Evolutionary conservation across 2,888 invertebrate species (phyloP).

Genomic region (Ormyrus pomaceus): DNA sequence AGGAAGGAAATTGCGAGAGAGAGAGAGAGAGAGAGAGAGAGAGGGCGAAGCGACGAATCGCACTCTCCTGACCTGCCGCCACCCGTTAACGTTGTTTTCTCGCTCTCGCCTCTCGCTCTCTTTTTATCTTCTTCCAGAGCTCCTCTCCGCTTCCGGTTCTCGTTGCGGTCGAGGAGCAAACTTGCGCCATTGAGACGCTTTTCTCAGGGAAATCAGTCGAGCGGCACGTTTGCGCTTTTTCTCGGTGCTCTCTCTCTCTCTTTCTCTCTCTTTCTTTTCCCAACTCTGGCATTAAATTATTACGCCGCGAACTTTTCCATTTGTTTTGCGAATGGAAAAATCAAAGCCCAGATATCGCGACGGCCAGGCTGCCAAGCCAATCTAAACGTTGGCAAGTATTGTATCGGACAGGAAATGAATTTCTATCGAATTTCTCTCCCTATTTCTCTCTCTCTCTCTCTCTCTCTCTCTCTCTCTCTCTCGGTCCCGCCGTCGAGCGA

Average conservation of each 20-base stretch:
- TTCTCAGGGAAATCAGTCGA: not conserved
- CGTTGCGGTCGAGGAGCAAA: too few species aligned
- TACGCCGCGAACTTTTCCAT: too few species aligned
- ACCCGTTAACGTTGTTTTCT: not conserved
- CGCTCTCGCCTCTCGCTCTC: not conserved
- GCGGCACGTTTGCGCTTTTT: constrained; percentile 5
- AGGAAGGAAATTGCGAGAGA: not conserved
- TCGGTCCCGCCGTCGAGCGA: too few species aligned
- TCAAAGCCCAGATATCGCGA: not conserved
- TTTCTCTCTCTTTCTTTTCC: not conserved
- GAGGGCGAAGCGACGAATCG: too few species aligned
- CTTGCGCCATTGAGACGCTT: too few species aligned
- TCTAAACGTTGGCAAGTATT: constrained; percentile 9
- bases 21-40: not conserved
- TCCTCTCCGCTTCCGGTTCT: not conserved
- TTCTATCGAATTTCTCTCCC: not conserved
- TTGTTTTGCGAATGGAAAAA: not conserved
- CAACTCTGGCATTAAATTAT: too few species aligned
- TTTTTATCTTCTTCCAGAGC: not conserved
- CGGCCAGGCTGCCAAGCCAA: not conserved
- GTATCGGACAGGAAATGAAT: not conserved
- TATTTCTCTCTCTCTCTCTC: too few species aligned
- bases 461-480: too few species aligned
- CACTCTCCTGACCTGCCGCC: too few species aligned
- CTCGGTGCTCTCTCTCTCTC: not conserved